Percentiles rank a stretch among this genome's conserved stretches.
These are phyloP conservation scores for Incurvaria masculella DNA, from an alignment of 2,888 invertebrate species.

Conservation along the genomic window DNA sequence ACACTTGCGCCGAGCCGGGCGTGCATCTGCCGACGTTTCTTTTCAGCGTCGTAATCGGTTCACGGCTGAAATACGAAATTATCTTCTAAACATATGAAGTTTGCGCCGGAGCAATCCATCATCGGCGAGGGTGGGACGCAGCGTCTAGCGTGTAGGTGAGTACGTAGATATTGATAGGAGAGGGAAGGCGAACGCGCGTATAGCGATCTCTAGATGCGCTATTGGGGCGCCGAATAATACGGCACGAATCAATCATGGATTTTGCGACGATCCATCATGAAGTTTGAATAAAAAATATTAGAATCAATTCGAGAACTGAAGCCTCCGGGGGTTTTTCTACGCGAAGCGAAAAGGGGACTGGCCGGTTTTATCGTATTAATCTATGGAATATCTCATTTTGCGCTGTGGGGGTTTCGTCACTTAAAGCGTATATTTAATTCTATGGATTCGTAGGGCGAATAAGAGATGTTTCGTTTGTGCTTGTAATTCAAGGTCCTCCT, in stretches of 20 bases:
- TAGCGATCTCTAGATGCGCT: background rate
- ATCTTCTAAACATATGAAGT: conserved; percentile 55
- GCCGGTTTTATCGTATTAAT: too few species aligned
- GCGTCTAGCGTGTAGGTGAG: too few species aligned
- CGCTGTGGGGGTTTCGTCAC: too few species aligned
- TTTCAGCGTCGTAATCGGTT: conserved; percentile 50
- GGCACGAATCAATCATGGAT: conserved; percentile 55
- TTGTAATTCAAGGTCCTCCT: too few species aligned
- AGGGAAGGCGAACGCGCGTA: conserved; percentile 34
- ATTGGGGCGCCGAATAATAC: conserved; percentile 47
- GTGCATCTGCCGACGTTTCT: conserved; percentile 31
- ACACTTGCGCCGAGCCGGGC: background rate
- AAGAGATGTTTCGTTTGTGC: too few species aligned
- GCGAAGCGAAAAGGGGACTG: too few species aligned
- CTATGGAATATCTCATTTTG: too few species aligned
- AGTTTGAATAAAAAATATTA: conserved; percentile 43
- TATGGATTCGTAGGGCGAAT: too few species aligned
- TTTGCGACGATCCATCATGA: conserved; percentile 52
- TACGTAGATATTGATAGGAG: too few species aligned
- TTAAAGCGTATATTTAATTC: too few species aligned
- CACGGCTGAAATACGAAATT: conserved; percentile 55
- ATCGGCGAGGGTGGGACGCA: too few species aligned
- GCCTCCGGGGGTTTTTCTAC: background rate
- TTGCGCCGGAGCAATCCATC: conserved; percentile 48
- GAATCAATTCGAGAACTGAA: conserved; percentile 9